A percentile compares a stretch with the other conserved stretches of the same genome.
Evolutionary conservation across 2,888 invertebrate species (phyloP).

Genomic region (Agrochola litura): DNA sequence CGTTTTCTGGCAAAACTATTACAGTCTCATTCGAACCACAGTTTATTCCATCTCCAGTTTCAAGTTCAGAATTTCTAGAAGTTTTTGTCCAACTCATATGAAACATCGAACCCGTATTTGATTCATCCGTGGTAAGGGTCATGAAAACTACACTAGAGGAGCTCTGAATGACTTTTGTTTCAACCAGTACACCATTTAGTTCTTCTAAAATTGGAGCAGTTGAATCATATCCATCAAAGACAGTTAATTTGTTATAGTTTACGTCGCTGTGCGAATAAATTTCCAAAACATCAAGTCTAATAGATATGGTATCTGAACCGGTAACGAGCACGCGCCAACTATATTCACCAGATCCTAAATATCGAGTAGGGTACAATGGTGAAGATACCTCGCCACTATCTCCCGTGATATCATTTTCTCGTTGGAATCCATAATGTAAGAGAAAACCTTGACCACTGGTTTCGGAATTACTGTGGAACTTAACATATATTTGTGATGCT

Average conservation of each 20-base stretch:
- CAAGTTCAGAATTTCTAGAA: slow-evolving; percentile 51
- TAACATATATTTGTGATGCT: slow-evolving; percentile 92
- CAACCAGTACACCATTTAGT: slow-evolving; percentile 87
- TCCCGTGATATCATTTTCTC: slow-evolving; percentile 93
- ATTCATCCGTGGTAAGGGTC: slow-evolving; percentile 83
- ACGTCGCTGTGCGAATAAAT: slow-evolving; percentile 76
- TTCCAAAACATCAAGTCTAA: slow-evolving; percentile 76
- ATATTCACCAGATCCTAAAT: slow-evolving; percentile 84
- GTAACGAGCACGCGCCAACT: slow-evolving; percentile 93
- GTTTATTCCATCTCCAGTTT: slow-evolving; percentile 68
- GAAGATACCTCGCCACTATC: slow-evolving; percentile 93
- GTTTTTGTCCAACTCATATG: slow-evolving; percentile 78
- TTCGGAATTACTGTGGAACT: slow-evolving; percentile 93
- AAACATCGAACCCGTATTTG: slow-evolving; percentile 85
- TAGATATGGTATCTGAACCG: slow-evolving; percentile 69
- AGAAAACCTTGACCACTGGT: slow-evolving; percentile 93
- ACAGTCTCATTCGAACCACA: slow-evolving; percentile 83
- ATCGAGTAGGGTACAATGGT: slow-evolving; percentile 93
- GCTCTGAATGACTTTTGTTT: slow-evolving; percentile 81
- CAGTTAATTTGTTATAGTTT: slow-evolving; percentile 80
- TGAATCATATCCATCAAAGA: slow-evolving; percentile 94
- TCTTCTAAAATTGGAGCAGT: slow-evolving; percentile 90
- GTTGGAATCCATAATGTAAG: slow-evolving; percentile 93
- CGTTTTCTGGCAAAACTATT: slow-evolving; percentile 69
- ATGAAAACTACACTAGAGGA: slow-evolving; percentile 92